Conservation (phyloP, 2,113 vertebrate genomes). For the Ivindomyrus marchei region DNA sequence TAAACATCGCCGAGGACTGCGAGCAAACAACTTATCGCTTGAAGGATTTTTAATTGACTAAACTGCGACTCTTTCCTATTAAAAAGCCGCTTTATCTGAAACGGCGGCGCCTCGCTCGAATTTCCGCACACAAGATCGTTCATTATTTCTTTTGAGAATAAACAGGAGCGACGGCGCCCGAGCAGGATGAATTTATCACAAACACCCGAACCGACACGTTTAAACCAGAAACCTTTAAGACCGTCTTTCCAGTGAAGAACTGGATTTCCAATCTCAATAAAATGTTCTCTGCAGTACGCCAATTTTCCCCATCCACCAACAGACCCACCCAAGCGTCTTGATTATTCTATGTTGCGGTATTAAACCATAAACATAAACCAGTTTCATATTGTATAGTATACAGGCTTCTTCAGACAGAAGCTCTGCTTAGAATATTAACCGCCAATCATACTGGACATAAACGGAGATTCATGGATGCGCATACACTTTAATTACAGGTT, state of each 20-base stretch:
- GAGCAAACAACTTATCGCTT: neutral
- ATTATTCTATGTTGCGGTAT: neutral
- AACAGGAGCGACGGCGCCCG: neutral
- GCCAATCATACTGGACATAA: neutral
- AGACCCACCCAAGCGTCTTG: neutral
- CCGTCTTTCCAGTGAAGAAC: neutral
- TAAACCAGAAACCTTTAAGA: neutral
- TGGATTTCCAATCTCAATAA: neutral
- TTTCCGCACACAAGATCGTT: neutral
- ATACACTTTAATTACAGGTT: neutral
- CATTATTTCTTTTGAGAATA: neutral
- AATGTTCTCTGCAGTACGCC: neutral
- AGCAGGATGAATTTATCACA: neutral
- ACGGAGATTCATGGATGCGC: neutral
- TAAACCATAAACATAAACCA: neutral
- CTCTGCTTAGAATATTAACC: neutral
- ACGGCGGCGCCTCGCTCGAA: neutral
- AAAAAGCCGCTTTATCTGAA: slow-evolving; percentile 10
- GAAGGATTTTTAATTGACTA: slow-evolving; percentile 6
- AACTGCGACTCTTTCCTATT: neutral
- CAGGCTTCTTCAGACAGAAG: neutral
- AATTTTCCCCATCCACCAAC: neutral
- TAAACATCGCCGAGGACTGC: neutral
- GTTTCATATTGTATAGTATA: neutral
- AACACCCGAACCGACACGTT: neutral